phyloP scores from a whole-genome alignment of 2,888 invertebrate genomes.

The Leptura quadrifasciata region DNA sequence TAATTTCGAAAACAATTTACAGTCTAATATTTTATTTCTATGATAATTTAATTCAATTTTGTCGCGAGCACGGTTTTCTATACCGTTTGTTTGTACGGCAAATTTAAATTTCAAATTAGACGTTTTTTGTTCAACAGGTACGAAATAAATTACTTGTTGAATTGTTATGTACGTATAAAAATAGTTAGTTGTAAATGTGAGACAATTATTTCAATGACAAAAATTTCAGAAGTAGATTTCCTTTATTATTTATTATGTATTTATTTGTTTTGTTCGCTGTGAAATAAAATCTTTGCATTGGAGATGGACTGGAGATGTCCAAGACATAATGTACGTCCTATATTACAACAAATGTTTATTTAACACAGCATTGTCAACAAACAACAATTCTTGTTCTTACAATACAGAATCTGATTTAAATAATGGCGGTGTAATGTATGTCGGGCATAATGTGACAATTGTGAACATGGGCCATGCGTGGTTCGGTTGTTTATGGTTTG shows the following conservation, averaged over 20 bases:
- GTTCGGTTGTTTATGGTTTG: not conserved
- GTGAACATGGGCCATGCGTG: slow-evolving; percentile 20
- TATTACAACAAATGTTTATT: slow-evolving; percentile 46
- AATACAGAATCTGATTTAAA: slow-evolving; percentile 51
- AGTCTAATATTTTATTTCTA: slow-evolving; percentile 39
- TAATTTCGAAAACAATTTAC: slow-evolving; percentile 49
- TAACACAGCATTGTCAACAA: slow-evolving; percentile 46
- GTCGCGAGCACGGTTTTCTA: slow-evolving; percentile 24
- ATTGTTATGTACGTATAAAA: slow-evolving; percentile 5
- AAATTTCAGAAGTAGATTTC: too few species aligned
- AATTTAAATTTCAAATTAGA: slow-evolving; percentile 30
- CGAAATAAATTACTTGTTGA: slow-evolving; percentile 8
- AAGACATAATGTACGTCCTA: slow-evolving; percentile 5
- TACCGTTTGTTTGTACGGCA: not conserved
- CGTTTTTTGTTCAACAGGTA: not conserved
- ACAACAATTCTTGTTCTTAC: slow-evolving; percentile 44
- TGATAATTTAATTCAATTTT: slow-evolving; percentile 46
- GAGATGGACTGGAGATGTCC: not conserved
- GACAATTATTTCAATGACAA: not conserved
- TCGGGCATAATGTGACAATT: slow-evolving; percentile 46
- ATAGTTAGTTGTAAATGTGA: not conserved
- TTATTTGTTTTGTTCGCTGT: too few species aligned
- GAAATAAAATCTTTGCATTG: too few species aligned
- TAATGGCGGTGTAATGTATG: slow-evolving; percentile 52
- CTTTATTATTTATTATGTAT: too few species aligned